Base-by-base conservation (phyloP, 2,113 vertebrate species). In the Ammodytes dubius region DNA sequence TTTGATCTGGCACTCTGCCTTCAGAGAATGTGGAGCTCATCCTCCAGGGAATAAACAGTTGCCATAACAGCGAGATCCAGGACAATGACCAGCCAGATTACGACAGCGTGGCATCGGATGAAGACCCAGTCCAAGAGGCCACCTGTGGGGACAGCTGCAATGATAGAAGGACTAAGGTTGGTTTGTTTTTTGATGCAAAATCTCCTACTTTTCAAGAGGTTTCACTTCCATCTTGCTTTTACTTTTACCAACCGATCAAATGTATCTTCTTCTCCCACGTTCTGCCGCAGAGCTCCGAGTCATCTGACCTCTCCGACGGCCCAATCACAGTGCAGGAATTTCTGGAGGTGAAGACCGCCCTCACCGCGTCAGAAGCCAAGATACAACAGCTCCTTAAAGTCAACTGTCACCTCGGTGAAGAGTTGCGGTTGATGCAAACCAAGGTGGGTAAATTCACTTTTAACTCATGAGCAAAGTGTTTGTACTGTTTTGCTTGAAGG, bases 301-400 rank as follows among this genome's bases (percentile, higher is more conserved):
- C 98, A 2, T 95, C 94, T 6, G 98, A 99, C 92, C 93, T 99
- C 79, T 99, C 97, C 19, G 98, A 99, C 82, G 97, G 97, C 64
- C 96, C 97, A 45, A 96, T 99, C 93, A 97, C 98, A 27, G 95
- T 98, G 70, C 98, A 98, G 91, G 98, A 99, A 56, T 99, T 98
- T 74, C 92, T 99, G 96, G 98, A 99, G 88, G 97, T 99, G 84
- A 99, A 98, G 96, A 98, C 94, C 8, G 98, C 98, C 0, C 92
- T 99, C 88, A 97, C 95, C 70, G 97, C 97, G 80, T 99, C 98
- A 6, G 98, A 99, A 92, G 97, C 97, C 74, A 99, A 98, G 96
- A 99, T 99, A 89, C 98, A 99, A 74, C 98, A 99, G 94, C 93
- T 99, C 74, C 97, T 99, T 84, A 99, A 99, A 92, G 97, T 99